Conservation (phyloP, 1,140 invertebrate genomes). For the Nephotettix cincticeps region DNA sequence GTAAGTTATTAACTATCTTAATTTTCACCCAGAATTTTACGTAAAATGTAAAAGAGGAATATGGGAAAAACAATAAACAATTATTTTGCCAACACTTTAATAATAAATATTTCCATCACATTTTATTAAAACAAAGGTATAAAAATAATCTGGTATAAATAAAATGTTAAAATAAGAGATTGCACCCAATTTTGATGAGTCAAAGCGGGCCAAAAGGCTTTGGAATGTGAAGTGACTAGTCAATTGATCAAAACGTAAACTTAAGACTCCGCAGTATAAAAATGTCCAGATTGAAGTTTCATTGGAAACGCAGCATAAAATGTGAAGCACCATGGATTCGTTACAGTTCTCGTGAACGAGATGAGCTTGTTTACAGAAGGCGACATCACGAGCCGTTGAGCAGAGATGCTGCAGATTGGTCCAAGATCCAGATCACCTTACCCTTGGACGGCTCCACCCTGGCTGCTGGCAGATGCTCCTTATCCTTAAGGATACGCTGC, state of each 20-base stretch:
- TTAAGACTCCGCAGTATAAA: background rate
- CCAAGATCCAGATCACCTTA: slow-evolving; percentile 75
- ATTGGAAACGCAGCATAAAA: background rate
- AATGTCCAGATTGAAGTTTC: background rate
- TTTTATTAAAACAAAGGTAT: no score
- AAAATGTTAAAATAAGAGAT: no score
- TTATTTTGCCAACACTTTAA: no score
- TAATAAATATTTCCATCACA: no score
- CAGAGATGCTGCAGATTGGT: slow-evolving; percentile 63
- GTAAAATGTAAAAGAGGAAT: no score
- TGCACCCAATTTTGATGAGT: no score
- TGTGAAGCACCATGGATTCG: background rate
- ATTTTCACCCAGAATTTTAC: no score
- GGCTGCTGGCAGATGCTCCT: slow-evolving; percentile 70
- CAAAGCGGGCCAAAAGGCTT: no score
- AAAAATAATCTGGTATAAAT: no score
- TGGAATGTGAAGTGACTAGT: slow-evolving; percentile 2
- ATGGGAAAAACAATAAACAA: no score
- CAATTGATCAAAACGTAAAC: background rate
- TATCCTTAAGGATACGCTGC: slow-evolving; percentile 69
- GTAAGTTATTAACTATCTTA: no score
- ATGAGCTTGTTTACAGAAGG: background rate
- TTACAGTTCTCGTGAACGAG: background rate
- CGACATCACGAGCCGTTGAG: slow-evolving; percentile 13
- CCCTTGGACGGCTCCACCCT: slow-evolving; percentile 69